Conservation (phyloP, 2,113 vertebrate species). For the Elaphurus davidianus region DNA sequence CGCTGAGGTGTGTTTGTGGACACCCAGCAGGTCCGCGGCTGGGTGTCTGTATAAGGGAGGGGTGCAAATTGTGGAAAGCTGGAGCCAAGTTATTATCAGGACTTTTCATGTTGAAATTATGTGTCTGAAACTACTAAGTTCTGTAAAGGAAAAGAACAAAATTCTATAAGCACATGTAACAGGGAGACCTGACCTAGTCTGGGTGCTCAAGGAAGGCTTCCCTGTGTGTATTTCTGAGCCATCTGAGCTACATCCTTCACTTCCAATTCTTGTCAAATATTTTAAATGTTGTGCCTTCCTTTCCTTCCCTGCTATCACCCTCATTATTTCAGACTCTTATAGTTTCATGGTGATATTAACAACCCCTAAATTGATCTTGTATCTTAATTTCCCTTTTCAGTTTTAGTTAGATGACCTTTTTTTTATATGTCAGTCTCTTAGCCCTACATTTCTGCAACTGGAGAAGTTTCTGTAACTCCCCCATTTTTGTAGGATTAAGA, state of each 20-base stretch:
- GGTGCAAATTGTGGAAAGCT: not conserved
- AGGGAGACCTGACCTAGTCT: not conserved
- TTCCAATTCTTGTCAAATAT: not conserved
- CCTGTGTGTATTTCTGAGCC: not conserved
- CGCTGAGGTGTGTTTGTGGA: not conserved
- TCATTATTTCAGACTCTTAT: not conserved
- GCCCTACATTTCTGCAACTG: not conserved
- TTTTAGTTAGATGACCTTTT: not conserved
- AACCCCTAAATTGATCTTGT: not conserved
- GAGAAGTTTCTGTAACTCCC: not conserved
- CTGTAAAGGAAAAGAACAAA: not conserved
- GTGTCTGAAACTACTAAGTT: not conserved
- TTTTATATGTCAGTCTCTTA: not conserved
- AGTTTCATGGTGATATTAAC: not conserved
- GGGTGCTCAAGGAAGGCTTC: not conserved
- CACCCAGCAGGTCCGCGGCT: not conserved
- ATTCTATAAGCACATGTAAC: not conserved
- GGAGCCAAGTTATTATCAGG: not conserved
- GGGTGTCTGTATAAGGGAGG: not conserved
- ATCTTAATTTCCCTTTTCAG: not conserved
- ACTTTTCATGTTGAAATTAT: not conserved
- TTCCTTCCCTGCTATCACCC: not conserved
- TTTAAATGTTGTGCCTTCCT: not conserved
- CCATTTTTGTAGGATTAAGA: not conserved
- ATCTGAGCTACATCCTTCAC: not conserved